Conservation (phyloP, 2,113 vertebrate species). For the Phaetusa simplex region DNA sequence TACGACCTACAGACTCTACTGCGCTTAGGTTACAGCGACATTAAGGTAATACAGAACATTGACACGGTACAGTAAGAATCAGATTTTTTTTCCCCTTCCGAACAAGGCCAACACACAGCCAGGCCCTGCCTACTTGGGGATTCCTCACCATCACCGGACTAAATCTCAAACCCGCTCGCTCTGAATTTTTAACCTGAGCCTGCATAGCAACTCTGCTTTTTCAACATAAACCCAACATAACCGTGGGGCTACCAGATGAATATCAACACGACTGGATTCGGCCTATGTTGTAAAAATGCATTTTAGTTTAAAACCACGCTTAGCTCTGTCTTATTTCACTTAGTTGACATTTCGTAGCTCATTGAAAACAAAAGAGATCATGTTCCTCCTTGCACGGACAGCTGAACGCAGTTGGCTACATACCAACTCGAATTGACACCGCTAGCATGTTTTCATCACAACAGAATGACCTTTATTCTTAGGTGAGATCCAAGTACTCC, state of each 20-base stretch:
- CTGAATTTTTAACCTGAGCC: background rate
- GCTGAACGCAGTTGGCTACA: background rate
- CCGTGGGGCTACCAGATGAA: background rate
- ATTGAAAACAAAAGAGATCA: background rate
- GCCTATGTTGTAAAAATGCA: background rate
- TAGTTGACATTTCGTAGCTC: background rate
- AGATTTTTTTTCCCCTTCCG: background rate
- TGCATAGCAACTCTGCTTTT: background rate
- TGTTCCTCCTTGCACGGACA: background rate
- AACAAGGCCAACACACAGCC: background rate
- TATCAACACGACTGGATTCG: background rate
- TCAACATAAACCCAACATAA: background rate
- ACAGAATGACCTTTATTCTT: background rate
- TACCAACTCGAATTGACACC: background rate
- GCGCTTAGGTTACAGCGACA: background rate
- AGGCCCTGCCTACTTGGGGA: background rate
- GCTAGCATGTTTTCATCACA: background rate
- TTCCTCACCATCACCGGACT: background rate
- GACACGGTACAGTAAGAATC: background rate
- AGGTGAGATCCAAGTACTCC: background rate
- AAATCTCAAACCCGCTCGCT: background rate
- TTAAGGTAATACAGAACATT: accelerated
- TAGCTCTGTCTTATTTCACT: background rate
- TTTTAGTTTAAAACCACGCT: background rate
- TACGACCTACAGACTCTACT: accelerated